phyloP scores from a whole-genome alignment of 2,888 invertebrate species.

The Acrocera orbiculus region DNA sequence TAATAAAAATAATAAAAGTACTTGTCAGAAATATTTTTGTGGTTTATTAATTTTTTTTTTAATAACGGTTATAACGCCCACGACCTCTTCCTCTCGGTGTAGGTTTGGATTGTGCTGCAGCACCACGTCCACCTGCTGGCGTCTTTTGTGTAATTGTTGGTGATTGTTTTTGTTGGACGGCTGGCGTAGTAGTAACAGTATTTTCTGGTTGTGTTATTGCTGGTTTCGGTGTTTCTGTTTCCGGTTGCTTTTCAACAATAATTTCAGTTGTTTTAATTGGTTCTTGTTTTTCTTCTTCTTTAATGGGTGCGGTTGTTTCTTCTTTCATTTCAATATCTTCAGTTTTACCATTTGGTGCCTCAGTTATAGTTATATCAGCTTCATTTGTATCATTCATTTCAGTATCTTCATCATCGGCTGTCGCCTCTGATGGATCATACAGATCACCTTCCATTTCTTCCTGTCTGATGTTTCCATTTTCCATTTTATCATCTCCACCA shows the following conservation, averaged over 20 bases:
- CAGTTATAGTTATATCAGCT: conserved; percentile 19
- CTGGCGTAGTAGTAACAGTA: conserved; percentile 35
- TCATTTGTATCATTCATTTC: conserved; percentile 31
- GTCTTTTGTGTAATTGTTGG: conserved; percentile 8
- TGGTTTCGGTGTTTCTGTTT: conserved; percentile 15
- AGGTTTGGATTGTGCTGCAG: conserved; percentile 19
- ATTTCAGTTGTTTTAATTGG: conserved; percentile 15
- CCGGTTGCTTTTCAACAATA: not conserved
- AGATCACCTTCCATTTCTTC: conserved; percentile 27
- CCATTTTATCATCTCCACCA: conserved; percentile 15
- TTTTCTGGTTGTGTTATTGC: conserved; percentile 32
- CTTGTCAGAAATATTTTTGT: too few relatives aligned
- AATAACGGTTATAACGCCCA: conserved; percentile 30
- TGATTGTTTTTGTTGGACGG: conserved; percentile 19
- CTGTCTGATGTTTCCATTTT: conserved; percentile 32
- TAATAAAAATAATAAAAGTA: too few relatives aligned
- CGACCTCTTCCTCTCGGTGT: conserved; percentile 28
- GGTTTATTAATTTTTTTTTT: too few relatives aligned
- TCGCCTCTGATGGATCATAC: conserved; percentile 33
- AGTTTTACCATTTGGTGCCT: conserved; percentile 14
- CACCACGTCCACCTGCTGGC: conserved; percentile 16
- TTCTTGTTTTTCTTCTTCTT: conserved; percentile 20
- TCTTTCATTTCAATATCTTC: conserved; percentile 18
- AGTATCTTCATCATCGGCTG: conserved; percentile 36
- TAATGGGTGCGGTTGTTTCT: conserved; percentile 10